phyloP scores from a whole-genome alignment of 2,797 vertebrate genomes.

The Sebastolobus altivelis region DNA sequence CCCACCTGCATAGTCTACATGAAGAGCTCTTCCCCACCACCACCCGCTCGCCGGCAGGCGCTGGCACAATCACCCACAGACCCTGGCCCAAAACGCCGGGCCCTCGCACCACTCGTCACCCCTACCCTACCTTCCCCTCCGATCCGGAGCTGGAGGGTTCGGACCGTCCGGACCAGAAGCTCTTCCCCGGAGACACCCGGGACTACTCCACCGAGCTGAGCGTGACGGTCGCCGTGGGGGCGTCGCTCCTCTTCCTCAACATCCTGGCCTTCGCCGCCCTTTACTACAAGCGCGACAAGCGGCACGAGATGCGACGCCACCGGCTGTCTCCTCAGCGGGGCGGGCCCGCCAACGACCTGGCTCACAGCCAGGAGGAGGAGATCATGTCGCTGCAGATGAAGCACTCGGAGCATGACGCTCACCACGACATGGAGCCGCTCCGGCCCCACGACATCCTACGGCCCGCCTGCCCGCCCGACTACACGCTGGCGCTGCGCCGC shows the following conservation, averaged over 20 bases:
- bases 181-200: constrained; percentile 89
- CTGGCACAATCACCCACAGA: constrained; percentile 71
- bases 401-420: constrained; percentile 89
- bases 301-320: constrained; percentile 91
- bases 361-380: constrained; percentile 93
- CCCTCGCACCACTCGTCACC: constrained; percentile 86
- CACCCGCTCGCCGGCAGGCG: constrained; percentile 85
- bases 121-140: constrained; percentile 86
- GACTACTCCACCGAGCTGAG: constrained; percentile 95
- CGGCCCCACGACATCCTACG: constrained; percentile 90
- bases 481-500: constrained; percentile 91
- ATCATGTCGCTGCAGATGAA: constrained; percentile 95
- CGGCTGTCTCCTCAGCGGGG: constrained; percentile 88
- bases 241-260: constrained; percentile 95
- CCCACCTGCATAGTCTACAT: constrained; percentile 92
- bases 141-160: constrained; percentile 83
- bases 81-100: constrained; percentile 78
- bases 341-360: constrained; percentile 89
- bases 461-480: constrained; percentile 93
- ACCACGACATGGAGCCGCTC: constrained; percentile 90
- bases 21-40: constrained; percentile 88
- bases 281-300: constrained; percentile 94
- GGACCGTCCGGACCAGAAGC: constrained; percentile 80
- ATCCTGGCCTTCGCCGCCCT: constrained; percentile 94
- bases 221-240: constrained; percentile 93